Base-by-base conservation (phyloP, 1,140 invertebrate species). In the Temnothorax curvispinosus region DNA sequence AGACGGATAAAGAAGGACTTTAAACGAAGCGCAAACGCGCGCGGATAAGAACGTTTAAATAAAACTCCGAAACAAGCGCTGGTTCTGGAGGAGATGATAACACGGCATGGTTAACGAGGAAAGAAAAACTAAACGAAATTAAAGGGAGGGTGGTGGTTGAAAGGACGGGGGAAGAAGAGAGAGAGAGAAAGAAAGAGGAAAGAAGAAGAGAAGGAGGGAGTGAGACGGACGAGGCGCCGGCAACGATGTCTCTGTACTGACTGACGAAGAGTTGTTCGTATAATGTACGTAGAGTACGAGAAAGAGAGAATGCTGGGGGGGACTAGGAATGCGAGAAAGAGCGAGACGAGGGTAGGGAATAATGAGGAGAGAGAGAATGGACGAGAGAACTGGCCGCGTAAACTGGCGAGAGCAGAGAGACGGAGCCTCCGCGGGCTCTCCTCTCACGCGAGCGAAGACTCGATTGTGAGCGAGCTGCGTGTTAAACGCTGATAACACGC, bases 401-500 rank as follows among this genome's bases (percentile, higher is more conserved):
- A 90, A 65, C 58, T 13, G 65, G 50, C 56, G 78, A 75, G 72
- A 62, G 38, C 56, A 47, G 58, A 76, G 82, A 82, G 44, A 47
- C 65, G 75, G 13, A 64, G 44, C 65, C 65, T 72, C 56, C 50
- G 67, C 52, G 52, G 0, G 54, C 52, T 47, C 58, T 77, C 41
- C 47, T 88, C 52, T 62, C 72, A 71, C 80, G 86, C 85, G 81
- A 74, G 76, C 50, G 69, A 67, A 87, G 78, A 82, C 78, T 58
- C 65, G 52, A 72, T 58, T 82, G 78, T 58, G 67, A 82, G 41
- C 78, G 67, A 38, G 52, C 67, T 72, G 60, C 54, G 64, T 81
- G 85, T 88, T 87, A 85, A 41, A 91, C 88, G 75, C 91, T 91
- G 92, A 92, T 92, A 92, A 92, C 92, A 69, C 65, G 41, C 65